These are phyloP conservation scores for Macrostomum cliftonense DNA, from an alignment of 2,888 invertebrate genomes.

Conservation along the genomic window DNA sequence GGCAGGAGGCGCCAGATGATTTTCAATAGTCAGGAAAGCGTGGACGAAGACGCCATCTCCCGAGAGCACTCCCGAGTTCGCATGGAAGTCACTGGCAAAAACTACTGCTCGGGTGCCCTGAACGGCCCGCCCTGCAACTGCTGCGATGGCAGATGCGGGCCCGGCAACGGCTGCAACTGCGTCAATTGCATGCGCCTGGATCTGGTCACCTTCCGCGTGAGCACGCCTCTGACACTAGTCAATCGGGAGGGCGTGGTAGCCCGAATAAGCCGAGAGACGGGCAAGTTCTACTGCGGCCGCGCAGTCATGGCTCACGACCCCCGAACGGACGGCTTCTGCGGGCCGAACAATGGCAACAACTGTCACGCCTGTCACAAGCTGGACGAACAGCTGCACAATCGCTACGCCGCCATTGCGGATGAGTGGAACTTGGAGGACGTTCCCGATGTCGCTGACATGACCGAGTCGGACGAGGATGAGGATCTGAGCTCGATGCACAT, in stretches of 20 bases:
- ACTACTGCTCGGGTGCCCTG: slow-evolving; percentile 3
- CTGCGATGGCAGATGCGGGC: slow-evolving; percentile 3
- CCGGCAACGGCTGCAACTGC: slow-evolving; percentile 6
- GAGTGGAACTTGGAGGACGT: too few species aligned
- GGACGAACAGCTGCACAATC: neutral
- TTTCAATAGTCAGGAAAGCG: too few species aligned
- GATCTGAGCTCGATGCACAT: too few species aligned
- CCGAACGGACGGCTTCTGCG: slow-evolving; percentile 5
- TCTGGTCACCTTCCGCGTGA: neutral
- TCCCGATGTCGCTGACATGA: too few species aligned
- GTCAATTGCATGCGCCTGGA: slow-evolving; percentile 4
- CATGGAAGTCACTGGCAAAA: slow-evolving; percentile 2
- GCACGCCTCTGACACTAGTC: neutral
- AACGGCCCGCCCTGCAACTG: neutral
- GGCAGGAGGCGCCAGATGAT: too few species aligned
- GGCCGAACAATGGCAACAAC: slow-evolving; percentile 4
- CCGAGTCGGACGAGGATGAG: too few species aligned
- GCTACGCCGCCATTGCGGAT: too few species aligned
- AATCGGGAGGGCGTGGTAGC: slow-evolving; percentile 4
- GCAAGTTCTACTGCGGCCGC: slow-evolving; percentile 5
- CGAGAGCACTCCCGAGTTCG: neutral
- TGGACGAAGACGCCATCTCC: too few species aligned
- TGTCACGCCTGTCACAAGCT: slow-evolving; percentile 2
- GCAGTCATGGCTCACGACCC: neutral
- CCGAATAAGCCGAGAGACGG: neutral